Conservation (phyloP, 2,888 invertebrate genomes). For the Metallyticus violacea region DNA sequence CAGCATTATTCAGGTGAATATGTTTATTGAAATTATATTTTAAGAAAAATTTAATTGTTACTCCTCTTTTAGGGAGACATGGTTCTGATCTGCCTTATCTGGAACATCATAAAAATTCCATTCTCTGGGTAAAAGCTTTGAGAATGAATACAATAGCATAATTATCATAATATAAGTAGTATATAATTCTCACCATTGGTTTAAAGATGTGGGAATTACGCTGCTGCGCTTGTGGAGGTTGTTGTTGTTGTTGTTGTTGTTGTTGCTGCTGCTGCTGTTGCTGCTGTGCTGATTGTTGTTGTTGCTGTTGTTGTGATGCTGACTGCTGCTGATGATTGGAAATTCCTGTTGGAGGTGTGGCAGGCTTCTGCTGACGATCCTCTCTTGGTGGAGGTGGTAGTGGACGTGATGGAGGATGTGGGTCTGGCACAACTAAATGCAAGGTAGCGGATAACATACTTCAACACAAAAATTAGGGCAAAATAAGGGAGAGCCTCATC, state of each 20-base stretch:
- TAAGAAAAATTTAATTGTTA: too few relatives aligned
- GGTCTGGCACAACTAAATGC: slow-evolving; percentile 75
- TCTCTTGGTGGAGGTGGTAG: slow-evolving; percentile 80
- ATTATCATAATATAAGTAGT: too few relatives aligned
- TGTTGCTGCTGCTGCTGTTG: slow-evolving; percentile 39
- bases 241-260: slow-evolving; percentile 55
- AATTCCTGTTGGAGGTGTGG: slow-evolving; percentile 39
- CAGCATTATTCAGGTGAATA: too few relatives aligned
- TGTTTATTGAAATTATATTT: too few relatives aligned
- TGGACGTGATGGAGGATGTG: slow-evolving; percentile 76
- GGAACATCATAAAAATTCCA: too few relatives aligned
- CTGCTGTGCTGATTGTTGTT: slow-evolving; percentile 62
- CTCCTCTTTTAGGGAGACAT: too few relatives aligned
- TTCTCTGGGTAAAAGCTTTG: too few relatives aligned
- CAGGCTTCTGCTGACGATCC: slow-evolving; percentile 47
- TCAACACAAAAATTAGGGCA: background rate
- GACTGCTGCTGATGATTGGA: slow-evolving; percentile 54
- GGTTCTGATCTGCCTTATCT: too few relatives aligned
- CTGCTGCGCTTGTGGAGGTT: slow-evolving; percentile 58
- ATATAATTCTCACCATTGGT: slow-evolving; percentile 70
- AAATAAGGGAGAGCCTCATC: too few relatives aligned
- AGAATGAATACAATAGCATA: too few relatives aligned
- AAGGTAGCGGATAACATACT: slow-evolving; percentile 9
- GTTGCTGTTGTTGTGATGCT: slow-evolving; percentile 49
- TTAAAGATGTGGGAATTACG: slow-evolving; percentile 84